Percentiles rank a stretch among this genome's conserved stretches.
phyloP scores from a whole-genome alignment of 2,113 vertebrate genomes.

The Apodemus sylvaticus region DNA sequence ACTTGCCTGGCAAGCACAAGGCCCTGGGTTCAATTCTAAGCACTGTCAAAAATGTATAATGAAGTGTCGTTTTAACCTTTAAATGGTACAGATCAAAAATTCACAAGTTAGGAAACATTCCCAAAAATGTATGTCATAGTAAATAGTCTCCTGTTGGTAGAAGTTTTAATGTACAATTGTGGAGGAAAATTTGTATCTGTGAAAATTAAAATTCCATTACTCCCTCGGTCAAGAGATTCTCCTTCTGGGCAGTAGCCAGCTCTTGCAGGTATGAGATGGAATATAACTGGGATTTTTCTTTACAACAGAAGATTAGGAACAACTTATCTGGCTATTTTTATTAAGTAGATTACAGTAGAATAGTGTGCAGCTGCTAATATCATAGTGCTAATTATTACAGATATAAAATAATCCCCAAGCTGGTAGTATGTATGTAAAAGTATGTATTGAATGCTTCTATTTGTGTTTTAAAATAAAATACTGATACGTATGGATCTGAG shows the following conservation, averaged over 20 bases:
- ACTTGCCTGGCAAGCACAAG: background rate
- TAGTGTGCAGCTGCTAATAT: background rate
- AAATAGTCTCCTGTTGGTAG: background rate
- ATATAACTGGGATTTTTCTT: background rate
- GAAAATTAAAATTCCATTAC: background rate
- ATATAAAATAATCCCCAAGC: background rate
- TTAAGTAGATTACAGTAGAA: background rate
- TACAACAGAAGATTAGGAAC: background rate
- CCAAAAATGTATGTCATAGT: background rate
- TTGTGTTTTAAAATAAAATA: conserved; percentile 44
- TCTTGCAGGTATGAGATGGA: background rate
- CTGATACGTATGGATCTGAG: background rate
- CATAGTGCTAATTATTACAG: background rate
- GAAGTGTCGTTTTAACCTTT: conserved; percentile 6
- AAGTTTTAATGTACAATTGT: background rate
- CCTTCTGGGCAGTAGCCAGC: background rate
- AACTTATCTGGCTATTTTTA: background rate
- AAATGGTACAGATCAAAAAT: background rate
- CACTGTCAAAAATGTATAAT: background rate
- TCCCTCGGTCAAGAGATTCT: background rate
- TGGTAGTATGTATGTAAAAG: background rate
- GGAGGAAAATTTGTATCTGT: background rate
- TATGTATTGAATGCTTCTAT: background rate
- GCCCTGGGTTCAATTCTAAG: background rate
- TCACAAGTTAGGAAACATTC: conserved; percentile 19